Evolutionary conservation across 2,888 invertebrate genomes (phyloP), one percentile per base, ranked within the genome.

Genomic region (Theodoxus fluviatilis): DNA sequence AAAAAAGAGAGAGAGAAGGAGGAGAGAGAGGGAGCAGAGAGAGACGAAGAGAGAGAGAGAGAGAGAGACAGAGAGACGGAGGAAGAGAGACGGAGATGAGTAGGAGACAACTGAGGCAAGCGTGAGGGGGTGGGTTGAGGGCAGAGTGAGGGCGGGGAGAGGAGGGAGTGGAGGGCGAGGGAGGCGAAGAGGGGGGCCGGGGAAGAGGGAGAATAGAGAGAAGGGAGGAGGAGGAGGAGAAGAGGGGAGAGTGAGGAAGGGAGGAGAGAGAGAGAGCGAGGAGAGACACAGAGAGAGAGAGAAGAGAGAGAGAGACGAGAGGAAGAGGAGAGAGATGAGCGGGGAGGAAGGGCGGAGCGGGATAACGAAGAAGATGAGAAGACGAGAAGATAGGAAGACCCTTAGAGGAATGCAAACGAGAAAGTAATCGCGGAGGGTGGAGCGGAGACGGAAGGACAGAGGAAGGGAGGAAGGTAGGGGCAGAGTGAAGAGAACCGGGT

Each of bases 381-480:
- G n/a, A n/a, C n/a, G n/a, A n/a, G n/a, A n/a, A n/a, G n/a, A n/a
- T n/a, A n/a, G n/a, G n/a, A n/a, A n/a, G n/a, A n/a, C n/a, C n/a
- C n/a, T n/a, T n/a, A n/a, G n/a, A n/a, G n/a, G n/a, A n/a, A n/a
- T n/a, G n/a, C n/a, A n/a, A n/a, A n/a, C n/a, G n/a, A n/a, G n/a
- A n/a, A n/a, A n/a, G n/a, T n/a, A n/a, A n/a, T n/a, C n/a, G n/a
- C 33, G 22, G 35, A 63, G 63, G 38, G 38, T 37, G 63, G 22
- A 22, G 38, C 37, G 9, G n/a, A 63, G 63, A 63, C 37, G 38
- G 63, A 63, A 7, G 38, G 63, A 63, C n/a, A 63, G 63, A 63
- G 3, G 7, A 7, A 37, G 63, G 12, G 3, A 6, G 38, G 22
- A 22, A 38, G 22, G n/a, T 6, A 49, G 9, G 9, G 22, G 9